Base-by-base conservation (phyloP, 2,113 vertebrate species). In the Plestiodon gilberti region DNA sequence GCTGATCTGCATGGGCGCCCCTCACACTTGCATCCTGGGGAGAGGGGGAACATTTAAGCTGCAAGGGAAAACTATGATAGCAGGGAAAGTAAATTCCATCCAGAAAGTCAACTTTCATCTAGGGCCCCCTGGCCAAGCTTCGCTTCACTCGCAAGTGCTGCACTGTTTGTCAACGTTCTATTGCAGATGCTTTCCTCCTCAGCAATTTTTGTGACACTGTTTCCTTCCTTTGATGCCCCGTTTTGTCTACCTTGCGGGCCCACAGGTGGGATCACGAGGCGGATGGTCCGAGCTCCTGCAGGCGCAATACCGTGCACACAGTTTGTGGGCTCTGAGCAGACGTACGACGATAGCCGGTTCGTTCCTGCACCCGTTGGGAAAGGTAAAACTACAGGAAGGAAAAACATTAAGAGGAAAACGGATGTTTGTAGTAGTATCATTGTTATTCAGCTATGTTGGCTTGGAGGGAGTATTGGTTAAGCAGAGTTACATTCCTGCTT, bases 211-310 rank as follows among this genome's bases (percentile, higher is more conserved):
- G 20, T 6, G 22, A 7, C n/a, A 70, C 2, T 22, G 33, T 62
- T n/a, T 40, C 40, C 70, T 57, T 40, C 25, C 67, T 69, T 52
- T 55, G 17, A 2, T 13, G 0, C 15, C 38, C 62, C 33, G 74
- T 61, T 82, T 82, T 82, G 28, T 74, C 43, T 67, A 0, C 77
- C 83, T 23, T 89, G 79, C 84, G 94, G 52, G 18, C 80, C 88
- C 81, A 15, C 93, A 99, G 98, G 82, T 82, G 98, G 98, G 0
- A 95, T 99, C 70, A 91, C 94, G 0, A 96, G 98, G 22, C 97
- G 98, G 62, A 97, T 99, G 98, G 96, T 99, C 70, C 97, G 98
- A 30, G 96, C 95, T 2, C 89, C 96, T 0, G 87, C 95, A 25
- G 97, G 97, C 64, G 93, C 95, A 1, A 95, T 82, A 4, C 96